Base-by-base conservation (phyloP, 2,797 vertebrate species). In the Sebastes melanostomus region DNA sequence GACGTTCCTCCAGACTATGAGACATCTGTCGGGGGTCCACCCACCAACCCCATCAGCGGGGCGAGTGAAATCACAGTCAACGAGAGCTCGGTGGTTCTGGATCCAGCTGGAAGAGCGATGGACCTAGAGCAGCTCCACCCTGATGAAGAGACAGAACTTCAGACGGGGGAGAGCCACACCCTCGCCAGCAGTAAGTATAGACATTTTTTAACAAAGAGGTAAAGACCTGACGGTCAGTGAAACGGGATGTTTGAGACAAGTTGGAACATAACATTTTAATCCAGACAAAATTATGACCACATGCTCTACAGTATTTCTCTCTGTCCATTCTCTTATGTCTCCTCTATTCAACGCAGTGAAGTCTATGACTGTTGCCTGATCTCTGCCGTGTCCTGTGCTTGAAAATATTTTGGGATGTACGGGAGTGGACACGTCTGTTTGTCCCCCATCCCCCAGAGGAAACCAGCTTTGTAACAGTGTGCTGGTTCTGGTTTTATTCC, bases 1-100 rank as follows among this genome's bases (percentile, higher is more conserved):
- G 97, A 99, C 63, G 88, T 96, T 70, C 97, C 97, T 75, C 96
- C 97, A 0, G 98, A 99, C 91, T 96, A 97, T 4, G 98, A 99
- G 93, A 94, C 92, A 4, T 97, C 98, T 5, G 89, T 97, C 66
- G 96, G 96, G 63, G 96, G 96, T 8, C 96, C 95, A 0, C 95
- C 97, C 1, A 96, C 96, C 84, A 97, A 97, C 93, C 94, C 96
- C 86, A 96, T 98, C 93, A 98, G 97, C 0, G 97, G 96, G 2
- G 97, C 97, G 11, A 99, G 98, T 0, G 97, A 99, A 58, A 94
- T 95, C 18, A 98, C 97, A 0, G 94, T 98, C 55, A 98, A 98
- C 0, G 97, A 99, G 91, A 99, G 97, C 87, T 98, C 97, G 0
- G 95, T 98, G 90, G 97, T 95, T 25, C 87, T 98, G 90, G 98